A percentile compares a stretch with the other conserved stretches of the same genome.
phyloP scores from a whole-genome alignment of 2,888 invertebrate species.

The Tipula confusa region DNA sequence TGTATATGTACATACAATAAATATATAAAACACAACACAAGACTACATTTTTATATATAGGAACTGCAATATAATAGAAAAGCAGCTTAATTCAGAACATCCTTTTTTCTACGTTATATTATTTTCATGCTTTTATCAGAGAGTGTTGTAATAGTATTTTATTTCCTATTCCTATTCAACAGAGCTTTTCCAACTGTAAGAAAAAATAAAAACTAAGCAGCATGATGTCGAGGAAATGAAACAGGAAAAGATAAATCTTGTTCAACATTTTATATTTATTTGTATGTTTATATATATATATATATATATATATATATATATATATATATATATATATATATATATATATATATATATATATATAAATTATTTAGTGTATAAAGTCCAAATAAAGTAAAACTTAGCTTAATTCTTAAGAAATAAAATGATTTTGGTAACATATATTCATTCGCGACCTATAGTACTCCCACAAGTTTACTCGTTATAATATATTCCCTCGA shows the following conservation, averaged over 20 bases:
- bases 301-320: too few relatives aligned
- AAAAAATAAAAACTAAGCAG: background rate
- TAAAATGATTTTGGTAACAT: background rate
- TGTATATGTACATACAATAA: background rate
- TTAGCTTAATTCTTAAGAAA: background rate
- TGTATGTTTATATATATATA: too few relatives aligned
- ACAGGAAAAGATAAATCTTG: constrained; percentile 20
- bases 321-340: too few relatives aligned
- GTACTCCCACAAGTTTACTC: background rate
- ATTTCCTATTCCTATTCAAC: constrained; percentile 12
- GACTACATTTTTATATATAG: background rate
- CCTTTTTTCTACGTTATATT: background rate
- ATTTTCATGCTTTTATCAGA: background rate
- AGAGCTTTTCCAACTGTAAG: background rate
- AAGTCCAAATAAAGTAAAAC: background rate
- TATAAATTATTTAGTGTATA: background rate
- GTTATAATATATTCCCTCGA: background rate
- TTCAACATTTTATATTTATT: background rate
- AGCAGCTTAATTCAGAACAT: constrained; percentile 12
- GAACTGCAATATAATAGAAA: background rate
- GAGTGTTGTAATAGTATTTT: constrained; percentile 13
- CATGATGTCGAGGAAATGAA: constrained; percentile 25
- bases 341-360: too few relatives aligned
- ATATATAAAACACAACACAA: background rate
- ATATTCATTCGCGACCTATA: too few relatives aligned